Evolutionary conservation across 2,113 vertebrate species (phyloP), one percentile per base, ranked within the genome.

Genomic region (Indicator indicator): DNA sequence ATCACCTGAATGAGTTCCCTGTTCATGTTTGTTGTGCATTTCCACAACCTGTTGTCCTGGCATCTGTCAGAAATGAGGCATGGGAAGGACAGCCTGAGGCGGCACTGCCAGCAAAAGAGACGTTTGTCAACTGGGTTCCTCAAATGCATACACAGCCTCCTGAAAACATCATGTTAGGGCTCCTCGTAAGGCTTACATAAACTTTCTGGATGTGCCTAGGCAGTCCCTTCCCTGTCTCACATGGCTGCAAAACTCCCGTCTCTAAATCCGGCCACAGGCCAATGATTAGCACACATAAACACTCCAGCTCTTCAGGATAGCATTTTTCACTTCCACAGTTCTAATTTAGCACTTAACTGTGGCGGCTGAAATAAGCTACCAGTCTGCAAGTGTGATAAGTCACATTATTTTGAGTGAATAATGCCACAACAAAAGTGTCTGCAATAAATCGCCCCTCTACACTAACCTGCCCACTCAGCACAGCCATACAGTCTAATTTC

Each of bases 401-500:
- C 79, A 91, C 92, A 88, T 88, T 88, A 91, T 94, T 96, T 91
- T 95, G 93, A 76, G 93, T 38, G 72, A 93, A 70, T 90, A 91
- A 72, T 64, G 85, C 74, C 82, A 85, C 69, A 94, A 89, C 84
- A 89, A 60, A 94, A 94, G 52, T 65, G 72, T 89, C 84, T 87
- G 95, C 79, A 83, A 19, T 89, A 96, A 88, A 80, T 73, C 76
- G 56, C 46, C 82, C 71, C 68, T 94, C 81, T 89, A 21, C 75
- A 44, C 63, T 77, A 67, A 15, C 68, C 85, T 95, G 82, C 93
- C 93, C 75, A 94, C 87, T 89, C 87, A 91, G 76, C 52, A 42
- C 71, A 94, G 74, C 42, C 74, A 72, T 87, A 26, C 78, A 69
- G 13, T 46, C 86, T 82, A 60, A 84, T 91, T 86, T 90, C 81